phyloP scores from a whole-genome alignment of 2,888 invertebrate genomes.

The Theristus sp. region DNA sequence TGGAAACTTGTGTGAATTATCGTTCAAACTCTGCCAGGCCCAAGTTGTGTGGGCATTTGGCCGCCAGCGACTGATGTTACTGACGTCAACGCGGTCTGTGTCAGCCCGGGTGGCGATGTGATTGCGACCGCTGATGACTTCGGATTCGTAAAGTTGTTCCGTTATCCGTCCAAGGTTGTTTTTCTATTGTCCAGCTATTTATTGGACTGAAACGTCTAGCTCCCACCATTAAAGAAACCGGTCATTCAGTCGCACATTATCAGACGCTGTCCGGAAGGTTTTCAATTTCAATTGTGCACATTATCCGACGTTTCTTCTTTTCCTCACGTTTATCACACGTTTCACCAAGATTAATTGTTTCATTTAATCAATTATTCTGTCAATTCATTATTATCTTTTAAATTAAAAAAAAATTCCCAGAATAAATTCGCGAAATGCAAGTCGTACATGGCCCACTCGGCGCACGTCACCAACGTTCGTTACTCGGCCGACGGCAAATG shows the following conservation, averaged over 20 bases:
- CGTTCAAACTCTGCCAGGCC: not conserved
- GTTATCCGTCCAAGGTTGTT: constrained; percentile 31
- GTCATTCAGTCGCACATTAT: too few species aligned
- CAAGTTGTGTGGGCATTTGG: constrained; percentile 33
- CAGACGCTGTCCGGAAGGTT: too few species aligned
- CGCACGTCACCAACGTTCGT: constrained; percentile 13
- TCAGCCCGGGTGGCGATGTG: constrained; percentile 25
- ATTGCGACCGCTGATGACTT: constrained; percentile 35
- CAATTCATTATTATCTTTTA: too few species aligned
- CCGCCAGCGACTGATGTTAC: constrained; percentile 34
- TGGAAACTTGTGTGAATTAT: too few species aligned
- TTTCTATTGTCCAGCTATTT: constrained; percentile 1
- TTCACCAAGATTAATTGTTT: too few species aligned
- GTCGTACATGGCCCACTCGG: constrained; percentile 23
- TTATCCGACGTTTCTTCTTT: too few species aligned
- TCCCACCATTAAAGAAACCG: too few species aligned
- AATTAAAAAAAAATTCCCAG: too few species aligned
- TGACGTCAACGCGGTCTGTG: constrained; percentile 32
- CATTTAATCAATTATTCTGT: not conserved
- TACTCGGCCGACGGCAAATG: constrained; percentile 15
- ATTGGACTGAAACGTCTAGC: too few species aligned
- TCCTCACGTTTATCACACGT: too few species aligned
- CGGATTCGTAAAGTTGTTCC: constrained; percentile 34
- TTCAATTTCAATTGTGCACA: too few species aligned
- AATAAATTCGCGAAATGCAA: constrained; percentile 32